These are phyloP conservation scores for Odobenus rosmarus DNA, from an alignment of 2,113 vertebrate species.

Conservation along the genomic window DNA sequence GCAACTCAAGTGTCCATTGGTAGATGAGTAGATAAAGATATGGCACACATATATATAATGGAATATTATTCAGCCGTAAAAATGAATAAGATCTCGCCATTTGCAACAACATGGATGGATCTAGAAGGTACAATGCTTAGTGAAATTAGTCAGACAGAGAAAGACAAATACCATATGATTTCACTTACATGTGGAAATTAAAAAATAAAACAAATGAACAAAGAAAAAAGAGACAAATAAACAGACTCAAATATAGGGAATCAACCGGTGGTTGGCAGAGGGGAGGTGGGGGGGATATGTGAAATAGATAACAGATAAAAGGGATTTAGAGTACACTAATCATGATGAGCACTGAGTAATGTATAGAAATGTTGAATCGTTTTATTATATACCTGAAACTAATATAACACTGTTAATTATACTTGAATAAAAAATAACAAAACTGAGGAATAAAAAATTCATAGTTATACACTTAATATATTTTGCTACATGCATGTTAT, in stretches of 20 bases:
- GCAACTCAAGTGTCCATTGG: not conserved
- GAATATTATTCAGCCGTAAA: not conserved
- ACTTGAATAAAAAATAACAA: not conserved
- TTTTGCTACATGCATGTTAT: not conserved
- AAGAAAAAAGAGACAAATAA: not conserved
- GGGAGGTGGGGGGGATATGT: not conserved
- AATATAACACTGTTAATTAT: not conserved
- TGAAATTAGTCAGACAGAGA: not conserved
- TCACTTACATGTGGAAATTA: not conserved
- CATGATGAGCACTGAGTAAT: no score
- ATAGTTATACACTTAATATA: not conserved
- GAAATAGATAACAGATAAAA: not conserved
- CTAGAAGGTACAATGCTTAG: not conserved
- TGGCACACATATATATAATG: not conserved
- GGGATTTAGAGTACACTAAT: not conserved
- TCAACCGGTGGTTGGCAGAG: not conserved
- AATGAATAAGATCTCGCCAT: not conserved
- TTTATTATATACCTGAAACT: not conserved
- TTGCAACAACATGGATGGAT: not conserved
- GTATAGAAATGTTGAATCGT: no score
- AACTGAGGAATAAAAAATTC: not conserved
- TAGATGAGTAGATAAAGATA: not conserved
- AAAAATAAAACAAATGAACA: not conserved
- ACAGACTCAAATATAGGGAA: not conserved
- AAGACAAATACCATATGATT: not conserved